These are phyloP conservation scores for Eristalinus aeneus DNA, from an alignment of 2,888 invertebrate species.

Conservation along the genomic window DNA sequence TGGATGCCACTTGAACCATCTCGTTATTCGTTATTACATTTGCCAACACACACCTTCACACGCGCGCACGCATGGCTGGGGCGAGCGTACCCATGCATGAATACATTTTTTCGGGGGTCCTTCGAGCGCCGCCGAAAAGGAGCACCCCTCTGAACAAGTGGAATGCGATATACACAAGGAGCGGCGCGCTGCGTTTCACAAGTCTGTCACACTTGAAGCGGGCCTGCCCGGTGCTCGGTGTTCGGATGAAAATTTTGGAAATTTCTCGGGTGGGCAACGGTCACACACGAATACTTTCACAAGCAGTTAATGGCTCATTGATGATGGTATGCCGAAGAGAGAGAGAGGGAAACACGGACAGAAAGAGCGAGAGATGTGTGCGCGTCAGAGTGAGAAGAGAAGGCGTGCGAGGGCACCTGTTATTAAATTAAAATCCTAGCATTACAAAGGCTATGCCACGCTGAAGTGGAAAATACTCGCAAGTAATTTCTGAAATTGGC, in stretches of 20 bases:
- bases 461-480: slow-evolving; percentile 22
- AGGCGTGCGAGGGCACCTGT: slow-evolving; percentile 5
- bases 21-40: slow-evolving; percentile 57
- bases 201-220: background rate
- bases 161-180: slow-evolving; percentile 7
- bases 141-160: slow-evolving; percentile 12
- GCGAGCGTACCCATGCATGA: background rate
- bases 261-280: slow-evolving; percentile 14
- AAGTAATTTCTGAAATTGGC: slow-evolving; percentile 25
- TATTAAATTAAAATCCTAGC: slow-evolving; percentile 51
- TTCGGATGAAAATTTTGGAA: slow-evolving; percentile 24
- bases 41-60: slow-evolving; percentile 17
- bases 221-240: background rate
- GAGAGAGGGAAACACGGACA: too few species aligned
- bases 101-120: slow-evolving; percentile 27
- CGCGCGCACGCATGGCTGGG: background rate
- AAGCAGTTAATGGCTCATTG: slow-evolving; percentile 15
- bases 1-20: slow-evolving; percentile 53
- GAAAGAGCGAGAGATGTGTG: too few species aligned
- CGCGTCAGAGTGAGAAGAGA: background rate
- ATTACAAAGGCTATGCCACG: slow-evolving; percentile 22
- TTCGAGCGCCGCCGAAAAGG: slow-evolving; percentile 31
- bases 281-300: slow-evolving; percentile 1
- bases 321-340: background rate
- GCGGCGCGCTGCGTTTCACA: background rate